Evolutionary conservation across 2,888 invertebrate genomes (phyloP), one percentile per base, ranked within the genome.

Genomic region (Acanthopleura granulata): DNA sequence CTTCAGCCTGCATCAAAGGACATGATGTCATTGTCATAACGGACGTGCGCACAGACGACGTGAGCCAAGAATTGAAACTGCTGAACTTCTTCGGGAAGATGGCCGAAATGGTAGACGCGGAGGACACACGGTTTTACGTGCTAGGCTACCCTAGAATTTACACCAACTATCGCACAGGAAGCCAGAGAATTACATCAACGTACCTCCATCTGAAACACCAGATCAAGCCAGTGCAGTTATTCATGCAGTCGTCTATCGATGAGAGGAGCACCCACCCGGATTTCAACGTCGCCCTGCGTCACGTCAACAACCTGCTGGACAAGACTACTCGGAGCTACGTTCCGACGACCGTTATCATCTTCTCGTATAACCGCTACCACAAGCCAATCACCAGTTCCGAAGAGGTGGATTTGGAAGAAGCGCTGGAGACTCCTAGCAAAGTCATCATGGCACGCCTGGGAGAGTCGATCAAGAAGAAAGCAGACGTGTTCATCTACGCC

Each of bases 11-110:
- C 29, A 66, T 66, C 29, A 18, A 12, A 16, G 66, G 66, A 22
- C 22, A 66, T 27, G 66, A 66, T 27, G 66, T 66, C 15, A 27
- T 27, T 16, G 22, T 66, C 16, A 66, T 66, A 22, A 66, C 66
- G 1, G 66, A 66, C 29, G 29, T 66, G 22, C 22, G 25, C 16
- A 27, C 66, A 3, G 29, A 22, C 6, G 29, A 66, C 29, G 29
- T 3, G 22, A 27, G 25, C 22, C 1, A 66, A 25, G 25, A 12
- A 3, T 25, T 22, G 66, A 6, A 27, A 66, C 16, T 66, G 12
- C 6, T 27, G 16, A 16, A 22, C 25, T 66, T 66, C 25, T 27
- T 66, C 6, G 66, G 29, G 6, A 27, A 66, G 27, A 16, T 66
- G 25, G 22, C 66, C 1, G 29, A 22, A 1, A 9, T 27, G 29